Evolutionary conservation across 2,797 vertebrate genomes (phyloP).

Genomic region (Petrocephalus schoutedeni): DNA sequence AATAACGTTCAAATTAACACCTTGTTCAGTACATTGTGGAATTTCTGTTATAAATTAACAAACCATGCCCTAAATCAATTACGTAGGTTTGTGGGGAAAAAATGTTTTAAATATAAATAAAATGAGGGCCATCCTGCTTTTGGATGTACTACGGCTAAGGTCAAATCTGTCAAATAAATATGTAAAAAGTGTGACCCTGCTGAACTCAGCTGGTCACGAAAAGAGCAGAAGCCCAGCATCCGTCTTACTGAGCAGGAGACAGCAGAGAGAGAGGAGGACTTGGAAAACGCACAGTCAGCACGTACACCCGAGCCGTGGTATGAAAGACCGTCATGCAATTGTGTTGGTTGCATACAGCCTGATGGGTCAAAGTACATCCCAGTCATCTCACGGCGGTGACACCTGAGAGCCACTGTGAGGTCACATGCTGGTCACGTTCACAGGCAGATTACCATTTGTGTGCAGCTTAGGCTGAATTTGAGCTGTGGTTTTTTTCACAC

Average conservation of each 20-base stretch:
- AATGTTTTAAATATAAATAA: background rate
- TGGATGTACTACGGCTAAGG: conserved; percentile 25
- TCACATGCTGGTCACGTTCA: background rate
- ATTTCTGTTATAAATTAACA: background rate
- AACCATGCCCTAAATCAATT: background rate
- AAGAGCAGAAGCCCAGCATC: conserved; percentile 29
- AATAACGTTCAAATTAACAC: background rate
- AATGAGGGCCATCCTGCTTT: background rate
- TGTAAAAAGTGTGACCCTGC: background rate
- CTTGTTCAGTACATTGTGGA: background rate
- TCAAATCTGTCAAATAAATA: conserved; percentile 42
- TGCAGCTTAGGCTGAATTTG: background rate
- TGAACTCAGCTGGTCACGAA: conserved; percentile 18
- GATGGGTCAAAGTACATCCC: background rate
- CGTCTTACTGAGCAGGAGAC: conserved; percentile 29
- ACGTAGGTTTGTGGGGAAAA: background rate
- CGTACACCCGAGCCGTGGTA: background rate
- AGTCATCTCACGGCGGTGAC: background rate
- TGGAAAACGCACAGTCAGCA: background rate
- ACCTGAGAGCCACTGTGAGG: background rate
- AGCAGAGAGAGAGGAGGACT: background rate
- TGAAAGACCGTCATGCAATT: background rate
- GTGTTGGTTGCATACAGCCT: background rate
- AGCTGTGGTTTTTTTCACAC: background rate
- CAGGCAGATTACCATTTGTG: background rate